These are phyloP conservation scores for Chelidonichthys spinosus DNA, from an alignment of 2,797 vertebrate species.

Conservation along the genomic window DNA sequence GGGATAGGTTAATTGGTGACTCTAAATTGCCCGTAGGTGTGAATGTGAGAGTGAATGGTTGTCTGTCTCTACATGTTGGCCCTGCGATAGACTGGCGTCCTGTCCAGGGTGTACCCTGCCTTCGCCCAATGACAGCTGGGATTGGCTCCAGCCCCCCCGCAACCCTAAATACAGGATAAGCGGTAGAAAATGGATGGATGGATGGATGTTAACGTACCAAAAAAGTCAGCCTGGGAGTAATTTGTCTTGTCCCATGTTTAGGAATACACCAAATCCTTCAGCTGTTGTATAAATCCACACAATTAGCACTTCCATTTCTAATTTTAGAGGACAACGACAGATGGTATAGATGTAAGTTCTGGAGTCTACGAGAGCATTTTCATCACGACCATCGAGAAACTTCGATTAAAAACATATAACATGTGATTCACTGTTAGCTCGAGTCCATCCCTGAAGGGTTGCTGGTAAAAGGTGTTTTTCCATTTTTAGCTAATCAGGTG, in stretches of 20 bases:
- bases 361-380: slow-evolving; percentile 19
- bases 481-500: neutral
- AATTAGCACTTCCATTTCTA: slow-evolving; percentile 30
- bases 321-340: slow-evolving; percentile 35
- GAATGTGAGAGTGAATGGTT: no score
- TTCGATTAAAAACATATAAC: slow-evolving; percentile 19
- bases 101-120: no score
- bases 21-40: no score
- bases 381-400: slow-evolving; percentile 1
- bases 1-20: no score
- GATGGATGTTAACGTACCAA: neutral
- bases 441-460: neutral
- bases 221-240: slow-evolving; percentile 3
- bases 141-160: no score
- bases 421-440: neutral
- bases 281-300: slow-evolving; percentile 48
- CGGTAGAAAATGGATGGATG: no score
- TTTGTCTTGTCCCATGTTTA: slow-evolving; percentile 8
- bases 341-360: slow-evolving; percentile 43
- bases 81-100: no score
- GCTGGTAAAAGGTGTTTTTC: slow-evolving; percentile 15
- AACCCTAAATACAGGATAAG: no score
- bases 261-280: slow-evolving; percentile 43
- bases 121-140: no score
- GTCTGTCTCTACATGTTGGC: no score